Base-by-base conservation (phyloP, 2,888 invertebrate genomes). In the Phanerotoma sp. region DNA sequence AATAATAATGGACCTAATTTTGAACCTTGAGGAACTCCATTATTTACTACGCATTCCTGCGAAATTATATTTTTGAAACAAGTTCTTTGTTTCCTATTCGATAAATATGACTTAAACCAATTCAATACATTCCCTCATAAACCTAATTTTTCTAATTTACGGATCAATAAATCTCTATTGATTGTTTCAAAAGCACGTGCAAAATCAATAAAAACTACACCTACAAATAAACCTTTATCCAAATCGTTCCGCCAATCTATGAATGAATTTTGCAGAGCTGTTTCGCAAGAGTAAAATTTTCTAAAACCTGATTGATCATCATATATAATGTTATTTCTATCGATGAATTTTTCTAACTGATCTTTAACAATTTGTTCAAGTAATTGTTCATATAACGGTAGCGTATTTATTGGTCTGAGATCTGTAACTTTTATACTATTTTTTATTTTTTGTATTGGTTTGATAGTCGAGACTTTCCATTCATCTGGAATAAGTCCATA, bases 161-260 rank as follows among this genome's bases (percentile, higher is more conserved):
- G 13, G 28, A 55, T 1, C n/a, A 58, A 15, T 40, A 28, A 40
- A 13, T 51, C 11, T 16, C 54, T 50, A 16, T 57, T 41, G 0
- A 59, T 35, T 1, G 57, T 57, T 37, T 58, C 60, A 22, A 60
- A 60, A 9, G 57, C 60, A 38, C 57, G 13, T 21, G 51, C 54
- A 4, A 56, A 40, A 9, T 61, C 58, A 21, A 58, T 44, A 18
- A 61, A 58, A 1, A 58, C 44, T 33, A 51, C 54, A 5, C 56
- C 51, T 11, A 59, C 38, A 5, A 56, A n/a, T 44, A n/a, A n/a
- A n/a, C n/a, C n/a, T n/a, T n/a, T n/a, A n/a, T n/a, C n/a, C n/a
- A n/a, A n/a, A n/a, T n/a, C n/a, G 51, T 51, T 10, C 53, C 33
- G 56, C 56, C 58, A 60, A 37, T 56, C 52, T 15, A 44, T 44